These are phyloP conservation scores for Hemiscyllium ocellatum DNA, from an alignment of 2,113 vertebrate genomes.

Conservation along the genomic window DNA sequence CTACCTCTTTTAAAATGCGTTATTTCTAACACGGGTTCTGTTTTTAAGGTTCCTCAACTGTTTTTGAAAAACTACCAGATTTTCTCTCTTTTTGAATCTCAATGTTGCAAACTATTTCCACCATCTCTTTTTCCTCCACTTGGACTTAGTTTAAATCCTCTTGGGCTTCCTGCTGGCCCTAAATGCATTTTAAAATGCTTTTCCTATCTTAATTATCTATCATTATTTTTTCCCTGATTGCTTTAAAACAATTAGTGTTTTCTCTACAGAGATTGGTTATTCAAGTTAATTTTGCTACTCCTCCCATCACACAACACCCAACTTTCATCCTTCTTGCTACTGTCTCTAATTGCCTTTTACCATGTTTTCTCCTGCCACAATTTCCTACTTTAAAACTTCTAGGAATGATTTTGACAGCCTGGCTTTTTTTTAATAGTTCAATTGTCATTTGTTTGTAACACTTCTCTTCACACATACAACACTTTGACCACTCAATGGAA, in stretches of 20 bases:
- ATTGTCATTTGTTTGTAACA: neutral
- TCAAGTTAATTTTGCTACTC: neutral
- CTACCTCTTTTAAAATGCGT: neutral
- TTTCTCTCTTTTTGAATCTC: neutral
- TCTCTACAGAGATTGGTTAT: neutral
- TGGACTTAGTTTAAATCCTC: neutral
- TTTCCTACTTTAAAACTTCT: neutral
- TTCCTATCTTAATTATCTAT: neutral
- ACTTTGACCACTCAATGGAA: neutral
- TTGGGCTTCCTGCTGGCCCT: neutral
- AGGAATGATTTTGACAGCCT: neutral
- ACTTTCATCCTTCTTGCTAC: neutral
- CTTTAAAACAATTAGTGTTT: neutral
- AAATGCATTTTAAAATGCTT: slow-evolving; percentile 11
- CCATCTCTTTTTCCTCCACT: neutral
- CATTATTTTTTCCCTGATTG: neutral
- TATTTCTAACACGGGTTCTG: neutral
- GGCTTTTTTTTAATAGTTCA: neutral
- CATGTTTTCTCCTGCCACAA: neutral
- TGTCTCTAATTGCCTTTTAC: slow-evolving; percentile 14
- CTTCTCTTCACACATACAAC: neutral
- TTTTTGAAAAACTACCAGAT: neutral
- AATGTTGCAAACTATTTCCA: neutral
- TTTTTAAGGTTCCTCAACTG: neutral
- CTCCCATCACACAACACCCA: neutral